Evolutionary conservation across 2,797 vertebrate genomes (phyloP), one percentile per base, ranked within the genome.

Genomic region (Luscinia luscinia): DNA sequence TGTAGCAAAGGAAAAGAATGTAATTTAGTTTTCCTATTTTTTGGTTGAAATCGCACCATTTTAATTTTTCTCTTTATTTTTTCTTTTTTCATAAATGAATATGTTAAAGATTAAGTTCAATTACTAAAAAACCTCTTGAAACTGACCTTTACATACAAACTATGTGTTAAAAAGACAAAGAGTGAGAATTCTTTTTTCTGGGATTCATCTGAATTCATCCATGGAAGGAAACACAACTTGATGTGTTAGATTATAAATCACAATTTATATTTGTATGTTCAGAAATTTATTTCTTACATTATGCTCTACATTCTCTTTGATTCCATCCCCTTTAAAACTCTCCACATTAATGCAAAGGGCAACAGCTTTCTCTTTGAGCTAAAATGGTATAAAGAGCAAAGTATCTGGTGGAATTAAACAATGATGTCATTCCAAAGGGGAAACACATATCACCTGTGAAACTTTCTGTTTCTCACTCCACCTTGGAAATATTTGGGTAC

Each of bases 371-470:
- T 79, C 36, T n/a, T 89, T 88, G 89, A 84, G 69, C 90, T 74
- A 97, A 96, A 97, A 96, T 55, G 70, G 87, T 74, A 89, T 76
- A 89, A 96, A 94, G 88, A 96, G 61, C 52, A 97, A 97, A 97
- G 96, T 96, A 97, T 97, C 96, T 97, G 81, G 87, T 95, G 91
- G 94, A 97, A 97, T 97, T 97, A 97, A 95, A 88, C 5, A 84
- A 77, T 98, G 97, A 98, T 97, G 95, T 98, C 96, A 98, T 97
- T 97, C 96, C 95, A 96, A 93, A 76, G 87, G 95, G 93, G 89
- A 97, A 95, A 92, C 93, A 95, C 93, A 96, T 95, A 96, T 97
- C 97, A 97, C 94, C 94, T 93, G 85, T 67, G 70, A 86, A 94
- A 86, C 84, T 95, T 93, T 88, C 90, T 86, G 66, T 87, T 95